A percentile compares a stretch with the other conserved stretches of the same genome.
These are phyloP conservation scores for Mesoligia furuncula DNA, from an alignment of 2,888 invertebrate species.

Conservation along the genomic window DNA sequence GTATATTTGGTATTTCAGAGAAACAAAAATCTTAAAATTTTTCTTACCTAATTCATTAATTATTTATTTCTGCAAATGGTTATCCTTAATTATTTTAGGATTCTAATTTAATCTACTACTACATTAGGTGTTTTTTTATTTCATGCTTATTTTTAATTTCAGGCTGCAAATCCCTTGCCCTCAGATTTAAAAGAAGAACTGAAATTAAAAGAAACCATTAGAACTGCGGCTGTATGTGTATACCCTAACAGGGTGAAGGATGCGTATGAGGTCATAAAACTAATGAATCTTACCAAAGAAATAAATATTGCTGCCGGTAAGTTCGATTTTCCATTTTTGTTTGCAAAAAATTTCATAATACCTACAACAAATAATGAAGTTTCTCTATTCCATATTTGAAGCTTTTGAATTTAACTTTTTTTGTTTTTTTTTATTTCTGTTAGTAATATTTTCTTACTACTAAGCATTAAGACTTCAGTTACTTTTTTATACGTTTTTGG, in stretches of 20 bases:
- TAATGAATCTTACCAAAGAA: conserved; percentile 87
- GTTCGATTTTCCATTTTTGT: not conserved
- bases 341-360: too few relatives aligned
- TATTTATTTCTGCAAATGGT: not conserved
- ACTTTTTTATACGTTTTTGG: not conserved
- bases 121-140: not conserved
- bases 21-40: not conserved
- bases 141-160: conserved; percentile 45
- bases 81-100: not conserved
- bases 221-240: conserved; percentile 98
- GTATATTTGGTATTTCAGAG: not conserved
- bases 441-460: not conserved
- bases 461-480: too few relatives aligned
- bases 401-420: too few relatives aligned
- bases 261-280: conserved; percentile 91
- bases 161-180: conserved; percentile 90
- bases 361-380: too few relatives aligned
- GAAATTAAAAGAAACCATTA: conserved; percentile 82
- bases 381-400: not conserved
- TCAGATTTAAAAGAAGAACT: conserved; percentile 70
- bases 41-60: too few relatives aligned
- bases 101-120: not conserved
- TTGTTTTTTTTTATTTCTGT: too few relatives aligned
- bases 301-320: conserved; percentile 96
- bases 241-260: conserved; percentile 96